A percentile compares a stretch with the other conserved stretches of the same genome.
These are phyloP conservation scores for Scopus umbretta DNA, from an alignment of 2,113 vertebrate genomes.

Conservation along the genomic window DNA sequence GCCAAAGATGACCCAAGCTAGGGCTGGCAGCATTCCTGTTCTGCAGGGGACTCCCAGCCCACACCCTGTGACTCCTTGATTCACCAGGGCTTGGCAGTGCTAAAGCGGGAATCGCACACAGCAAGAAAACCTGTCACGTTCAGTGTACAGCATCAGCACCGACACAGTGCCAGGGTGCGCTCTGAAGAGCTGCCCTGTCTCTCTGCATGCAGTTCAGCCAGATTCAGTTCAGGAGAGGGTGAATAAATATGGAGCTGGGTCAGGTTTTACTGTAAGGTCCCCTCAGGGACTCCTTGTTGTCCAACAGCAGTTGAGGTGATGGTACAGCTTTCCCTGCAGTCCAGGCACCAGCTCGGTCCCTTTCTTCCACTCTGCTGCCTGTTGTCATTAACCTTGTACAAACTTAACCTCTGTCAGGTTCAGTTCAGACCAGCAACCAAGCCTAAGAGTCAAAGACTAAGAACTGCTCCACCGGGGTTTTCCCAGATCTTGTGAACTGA, in stretches of 20 bases:
- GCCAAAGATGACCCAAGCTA: background rate
- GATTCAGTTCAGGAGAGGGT: background rate
- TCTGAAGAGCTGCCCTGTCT: background rate
- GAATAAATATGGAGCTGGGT: background rate
- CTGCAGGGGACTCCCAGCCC: background rate
- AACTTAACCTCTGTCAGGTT: background rate
- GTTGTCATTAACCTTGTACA: background rate
- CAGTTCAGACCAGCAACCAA: background rate
- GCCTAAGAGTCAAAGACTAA: background rate
- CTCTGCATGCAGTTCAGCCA: rapidly evolving
- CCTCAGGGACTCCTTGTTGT: background rate
- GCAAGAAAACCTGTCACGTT: background rate
- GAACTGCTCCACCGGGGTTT: background rate
- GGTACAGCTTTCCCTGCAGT: background rate
- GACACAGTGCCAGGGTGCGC: rapidly evolving
- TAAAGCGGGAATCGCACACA: rapidly evolving
- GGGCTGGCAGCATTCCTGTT: background rate
- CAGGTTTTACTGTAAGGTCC: background rate
- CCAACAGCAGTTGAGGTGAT: background rate
- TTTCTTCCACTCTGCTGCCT: background rate
- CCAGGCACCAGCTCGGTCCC: background rate
- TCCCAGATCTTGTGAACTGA: background rate
- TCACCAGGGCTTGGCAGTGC: background rate
- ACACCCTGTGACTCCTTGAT: too few relatives aligned
- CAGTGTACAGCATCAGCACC: rapidly evolving